Evolutionary conservation across 2,888 invertebrate species (phyloP).

Genomic region (Theodoxus fluviatilis): DNA sequence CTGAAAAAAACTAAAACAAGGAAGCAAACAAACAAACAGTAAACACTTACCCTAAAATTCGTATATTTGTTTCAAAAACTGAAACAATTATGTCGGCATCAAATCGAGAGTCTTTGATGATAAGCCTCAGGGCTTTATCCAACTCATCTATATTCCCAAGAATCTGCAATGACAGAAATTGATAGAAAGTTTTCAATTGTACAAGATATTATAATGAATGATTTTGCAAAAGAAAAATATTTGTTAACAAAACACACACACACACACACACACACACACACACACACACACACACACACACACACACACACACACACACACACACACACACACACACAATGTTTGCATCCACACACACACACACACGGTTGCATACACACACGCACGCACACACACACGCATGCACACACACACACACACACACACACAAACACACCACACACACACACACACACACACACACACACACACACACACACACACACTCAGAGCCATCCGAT

Average conservation of each 20-base stretch:
- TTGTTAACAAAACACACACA: no score
- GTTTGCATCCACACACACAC: slow-evolving; percentile 81
- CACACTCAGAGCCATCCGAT: no score
- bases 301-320: background rate
- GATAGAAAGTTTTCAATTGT: background rate
- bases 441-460: no score
- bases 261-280: no score
- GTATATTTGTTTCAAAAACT: slow-evolving; percentile 97
- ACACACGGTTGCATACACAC: no score
- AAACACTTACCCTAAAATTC: slow-evolving; percentile 85
- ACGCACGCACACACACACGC: no score
- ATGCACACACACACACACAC: no score
- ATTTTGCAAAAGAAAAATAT: background rate
- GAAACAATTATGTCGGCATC: slow-evolving; percentile 95
- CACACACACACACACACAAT: slow-evolving; percentile 70
- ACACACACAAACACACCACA: no score
- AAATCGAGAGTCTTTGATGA: slow-evolving; percentile 87
- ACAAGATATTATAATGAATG: background rate
- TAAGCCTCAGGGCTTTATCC: slow-evolving; percentile 85
- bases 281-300: background rate
- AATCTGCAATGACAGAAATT: slow-evolving; percentile 67
- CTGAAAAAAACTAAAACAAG: no score
- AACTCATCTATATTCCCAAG: slow-evolving; percentile 94
- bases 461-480: no score
- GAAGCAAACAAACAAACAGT: no score